Base-by-base conservation (phyloP, 2,888 invertebrate genomes). In the Lasioglossum oenotherae region DNA sequence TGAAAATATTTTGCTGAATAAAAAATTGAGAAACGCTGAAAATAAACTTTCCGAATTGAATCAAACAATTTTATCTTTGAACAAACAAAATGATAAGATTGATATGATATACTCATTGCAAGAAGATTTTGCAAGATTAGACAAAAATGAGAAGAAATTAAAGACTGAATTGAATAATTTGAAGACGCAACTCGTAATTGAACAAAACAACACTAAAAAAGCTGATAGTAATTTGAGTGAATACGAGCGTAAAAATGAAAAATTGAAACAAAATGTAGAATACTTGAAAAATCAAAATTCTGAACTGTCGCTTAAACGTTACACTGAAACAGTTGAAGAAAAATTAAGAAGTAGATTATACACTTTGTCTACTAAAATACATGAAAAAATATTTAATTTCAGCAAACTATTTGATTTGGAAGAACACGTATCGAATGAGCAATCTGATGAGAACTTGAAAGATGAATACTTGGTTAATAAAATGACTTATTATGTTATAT, bases 181-280 rank as follows among this genome's bases (percentile, higher is more conserved):
- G 19, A 89, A 88, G 79, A 53, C 73, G 2, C 87, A 91, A 67
- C 78, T 92, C n/a, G 41, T 75, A 6, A 80, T 78, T 35, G 78
- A 89, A 35, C 87, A 89, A 75, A 86, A 78, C 14, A 84, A 57
- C n/a, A 93, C 90, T 46, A 86, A 46, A 23, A 87, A 89, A 44
- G 81, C 93, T 16, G 90, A 92, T 67, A 78, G 41, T 6, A 78
- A 86, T 23, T 84, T 94, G 41, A 81, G 80, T 4, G 74, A 44
- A 49, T 87, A 88, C 23, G 35, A 85, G 8, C 77, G 57, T 38
- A 89, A 92, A 44, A 94, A 94, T 72, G 87, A 92, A 64, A 76
- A 67, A 27, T 80, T 93, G 49, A 78, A 72, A 67, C 75, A 71
- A 6, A 78, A 82, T 41, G 76, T 92, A 23, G 88, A 91, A 72